Percentiles rank a stretch among this genome's conserved stretches.
phyloP scores from a whole-genome alignment of 2,888 invertebrate genomes.

The Drosophila meridiana region DNA sequence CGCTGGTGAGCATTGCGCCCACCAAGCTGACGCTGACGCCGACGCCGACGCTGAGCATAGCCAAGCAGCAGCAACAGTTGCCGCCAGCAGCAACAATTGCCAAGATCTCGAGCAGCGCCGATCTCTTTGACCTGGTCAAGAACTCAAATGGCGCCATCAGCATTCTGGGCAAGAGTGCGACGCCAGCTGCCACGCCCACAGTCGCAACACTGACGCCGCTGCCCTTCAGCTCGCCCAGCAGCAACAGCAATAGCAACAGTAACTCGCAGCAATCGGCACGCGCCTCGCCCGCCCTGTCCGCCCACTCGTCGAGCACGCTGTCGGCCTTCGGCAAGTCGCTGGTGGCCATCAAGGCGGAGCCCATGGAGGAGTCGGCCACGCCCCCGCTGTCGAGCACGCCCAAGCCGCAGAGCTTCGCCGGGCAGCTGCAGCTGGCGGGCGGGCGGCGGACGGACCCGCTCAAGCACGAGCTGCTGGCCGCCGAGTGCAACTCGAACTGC shows the following conservation, averaged over 20 bases:
- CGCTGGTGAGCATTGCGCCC: conserved; percentile 79
- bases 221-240: conserved; percentile 66
- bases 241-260: conserved; percentile 40
- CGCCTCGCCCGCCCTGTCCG: conserved; percentile 58
- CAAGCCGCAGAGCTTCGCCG: conserved; percentile 67
- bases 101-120: conserved; percentile 62
- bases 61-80: conserved; percentile 44
- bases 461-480: conserved; percentile 69
- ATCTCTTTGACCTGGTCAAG: conserved; percentile 83
- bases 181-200: not conserved
- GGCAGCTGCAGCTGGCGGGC: conserved; percentile 66
- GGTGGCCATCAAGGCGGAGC: conserved; percentile 71
- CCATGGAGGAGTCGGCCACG: conserved; percentile 64
- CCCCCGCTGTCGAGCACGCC: conserved; percentile 36
- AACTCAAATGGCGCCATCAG: conserved; percentile 82
- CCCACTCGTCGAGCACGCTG: conserved; percentile 58
- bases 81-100: conserved; percentile 26
- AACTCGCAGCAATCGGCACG: conserved; percentile 43
- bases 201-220: conserved; percentile 39
- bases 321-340: conserved; percentile 70
- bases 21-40: conserved; percentile 64
- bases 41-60: conserved; percentile 56
- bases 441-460: conserved; percentile 44
- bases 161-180: conserved; percentile 55
- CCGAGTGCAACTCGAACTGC: conserved; percentile 71